These are phyloP conservation scores for Procambarus clarkii DNA, from an alignment of 1,140 invertebrate genomes.

Conservation along the genomic window DNA sequence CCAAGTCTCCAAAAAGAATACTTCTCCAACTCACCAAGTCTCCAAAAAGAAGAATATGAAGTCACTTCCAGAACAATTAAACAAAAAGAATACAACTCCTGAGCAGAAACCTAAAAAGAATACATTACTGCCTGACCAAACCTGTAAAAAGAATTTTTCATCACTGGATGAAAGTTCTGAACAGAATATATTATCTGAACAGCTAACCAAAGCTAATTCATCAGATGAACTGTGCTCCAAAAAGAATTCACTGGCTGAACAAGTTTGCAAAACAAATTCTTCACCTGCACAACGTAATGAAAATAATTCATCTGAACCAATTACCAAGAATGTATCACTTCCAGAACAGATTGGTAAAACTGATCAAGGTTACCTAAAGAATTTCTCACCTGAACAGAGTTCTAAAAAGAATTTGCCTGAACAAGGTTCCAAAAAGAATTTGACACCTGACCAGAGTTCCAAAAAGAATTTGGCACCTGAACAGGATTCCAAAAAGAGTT, in stretches of 20 bases:
- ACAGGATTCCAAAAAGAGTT: neutral
- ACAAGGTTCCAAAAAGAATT: neutral
- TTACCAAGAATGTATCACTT: neutral
- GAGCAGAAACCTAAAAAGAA: neutral
- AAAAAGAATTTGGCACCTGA: constrained; percentile 15
- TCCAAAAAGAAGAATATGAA: neutral
- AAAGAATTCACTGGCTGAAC: neutral
- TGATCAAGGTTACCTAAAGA: no score
- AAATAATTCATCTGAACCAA: neutral
- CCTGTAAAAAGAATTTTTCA: neutral
- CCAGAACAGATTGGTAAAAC: constrained; percentile 3
- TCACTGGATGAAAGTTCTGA: neutral
- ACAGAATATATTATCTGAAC: neutral
- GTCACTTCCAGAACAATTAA: neutral
- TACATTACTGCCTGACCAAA: neutral
- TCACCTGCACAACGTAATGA: no score
- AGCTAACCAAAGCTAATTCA: neutral
- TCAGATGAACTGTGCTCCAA: neutral
- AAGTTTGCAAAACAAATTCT: neutral
- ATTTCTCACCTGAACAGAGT: neutral
- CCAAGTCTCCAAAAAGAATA: no score
- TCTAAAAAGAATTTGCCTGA: neutral
- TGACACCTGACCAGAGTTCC: neutral
- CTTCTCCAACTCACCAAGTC: neutral
- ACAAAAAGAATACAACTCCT: neutral